These are phyloP conservation scores for Indri indri DNA, from an alignment of 2,113 vertebrate species.

Conservation along the genomic window DNA sequence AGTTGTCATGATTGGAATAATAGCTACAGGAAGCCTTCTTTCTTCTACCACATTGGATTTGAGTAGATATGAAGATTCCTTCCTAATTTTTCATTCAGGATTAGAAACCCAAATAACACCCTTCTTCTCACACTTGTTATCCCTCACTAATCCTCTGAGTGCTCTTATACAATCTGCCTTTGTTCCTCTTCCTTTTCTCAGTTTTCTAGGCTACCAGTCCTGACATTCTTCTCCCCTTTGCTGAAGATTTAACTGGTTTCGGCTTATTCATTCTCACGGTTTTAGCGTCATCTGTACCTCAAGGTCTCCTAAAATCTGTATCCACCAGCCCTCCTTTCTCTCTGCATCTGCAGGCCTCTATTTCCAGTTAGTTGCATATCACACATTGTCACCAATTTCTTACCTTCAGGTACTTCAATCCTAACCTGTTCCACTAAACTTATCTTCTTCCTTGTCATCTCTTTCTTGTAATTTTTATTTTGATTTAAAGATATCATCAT, in stretches of 20 bases:
- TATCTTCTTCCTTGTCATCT: neutral
- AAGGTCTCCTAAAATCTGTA: neutral
- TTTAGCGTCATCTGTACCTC: neutral
- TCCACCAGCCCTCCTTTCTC: neutral
- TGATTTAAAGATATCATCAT: neutral
- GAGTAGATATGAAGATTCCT: neutral
- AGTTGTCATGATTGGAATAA: neutral
- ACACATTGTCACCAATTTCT: neutral
- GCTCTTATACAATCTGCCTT: fast-evolving
- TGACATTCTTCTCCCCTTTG: neutral
- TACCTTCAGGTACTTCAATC: neutral
- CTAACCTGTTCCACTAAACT: neutral
- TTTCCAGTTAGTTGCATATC: neutral
- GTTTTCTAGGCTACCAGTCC: neutral
- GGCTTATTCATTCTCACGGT: neutral
- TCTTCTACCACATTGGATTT: neutral
- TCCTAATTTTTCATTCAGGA: neutral
- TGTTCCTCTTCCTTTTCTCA: neutral
- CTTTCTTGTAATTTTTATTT: neutral
- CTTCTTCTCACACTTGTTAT: neutral
- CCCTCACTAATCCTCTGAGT: neutral
- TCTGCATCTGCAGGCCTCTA: neutral
- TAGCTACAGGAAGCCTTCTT: neutral
- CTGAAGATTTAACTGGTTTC: neutral
- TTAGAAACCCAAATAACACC: neutral